Conservation (phyloP, 2,888 invertebrate species). For the Arctia plantaginis region DNA sequence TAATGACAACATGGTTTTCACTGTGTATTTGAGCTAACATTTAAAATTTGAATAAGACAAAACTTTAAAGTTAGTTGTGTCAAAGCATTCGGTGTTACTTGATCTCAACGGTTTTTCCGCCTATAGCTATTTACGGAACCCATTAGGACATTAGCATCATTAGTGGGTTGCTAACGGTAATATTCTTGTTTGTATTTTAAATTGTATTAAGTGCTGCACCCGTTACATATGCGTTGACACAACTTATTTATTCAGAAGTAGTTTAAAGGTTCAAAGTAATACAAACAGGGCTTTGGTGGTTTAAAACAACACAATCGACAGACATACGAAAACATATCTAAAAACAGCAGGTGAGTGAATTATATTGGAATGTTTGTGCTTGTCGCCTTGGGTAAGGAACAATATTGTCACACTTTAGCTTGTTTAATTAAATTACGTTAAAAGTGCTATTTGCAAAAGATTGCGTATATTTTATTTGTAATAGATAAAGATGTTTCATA, state of each 20-base stretch:
- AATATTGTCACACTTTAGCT: conserved; percentile 26
- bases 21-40: conserved; percentile 3
- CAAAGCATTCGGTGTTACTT: conserved; percentile 15
- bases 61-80: conserved; percentile 20
- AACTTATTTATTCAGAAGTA: conserved; percentile 19
- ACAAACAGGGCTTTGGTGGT: conserved; percentile 7
- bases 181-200: conserved; percentile 36
- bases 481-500: conserved; percentile 23
- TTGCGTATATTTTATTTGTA: conserved; percentile 28
- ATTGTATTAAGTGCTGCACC: conserved; percentile 50
- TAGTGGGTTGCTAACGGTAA: conserved; percentile 44
- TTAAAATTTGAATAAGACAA: conserved; percentile 7
- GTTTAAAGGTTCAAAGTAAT: conserved; percentile 1
- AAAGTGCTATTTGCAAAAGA: conserved; percentile 35
- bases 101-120: conserved; percentile 36
- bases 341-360: conserved; percentile 21
- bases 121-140: conserved; percentile 34
- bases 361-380: conserved; percentile 32
- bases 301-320: conserved; percentile 19
- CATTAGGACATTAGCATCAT: conserved; percentile 44
- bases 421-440: conserved; percentile 27
- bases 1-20: not conserved
- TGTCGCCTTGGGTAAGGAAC: conserved; percentile 30
- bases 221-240: conserved; percentile 40
- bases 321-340: conserved; percentile 15